Percentiles rank a stretch among this genome's conserved stretches.
Evolutionary conservation across 2,888 invertebrate genomes (phyloP).

Genomic region (Pheosia gnoma): DNA sequence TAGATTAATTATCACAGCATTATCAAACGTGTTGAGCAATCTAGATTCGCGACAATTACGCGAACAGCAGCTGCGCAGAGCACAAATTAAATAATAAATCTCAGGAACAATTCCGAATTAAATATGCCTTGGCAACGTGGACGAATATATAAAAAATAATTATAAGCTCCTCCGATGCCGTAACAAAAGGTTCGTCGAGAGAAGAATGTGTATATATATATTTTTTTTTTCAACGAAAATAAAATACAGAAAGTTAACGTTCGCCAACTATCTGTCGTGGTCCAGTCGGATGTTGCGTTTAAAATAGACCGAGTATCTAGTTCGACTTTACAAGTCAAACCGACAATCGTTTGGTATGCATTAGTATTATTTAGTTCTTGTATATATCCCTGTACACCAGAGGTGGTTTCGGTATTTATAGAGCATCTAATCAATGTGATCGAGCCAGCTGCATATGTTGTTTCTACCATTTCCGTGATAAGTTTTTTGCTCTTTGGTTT

Average conservation of each 20-base stretch:
- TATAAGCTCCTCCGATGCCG: conserved; percentile 32
- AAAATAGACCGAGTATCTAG: conserved; percentile 69
- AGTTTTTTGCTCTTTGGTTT: conserved; percentile 27
- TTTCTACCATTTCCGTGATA: conserved; percentile 24
- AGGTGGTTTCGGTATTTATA: not conserved
- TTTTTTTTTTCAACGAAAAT: conserved; percentile 71
- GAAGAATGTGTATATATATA: conserved; percentile 42
- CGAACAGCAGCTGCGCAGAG: conserved; percentile 45
- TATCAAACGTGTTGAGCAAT: conserved; percentile 33
- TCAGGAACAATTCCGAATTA: conserved; percentile 35
- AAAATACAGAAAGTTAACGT: conserved; percentile 69
- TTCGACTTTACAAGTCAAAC: conserved; percentile 62
- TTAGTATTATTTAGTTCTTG: conserved; percentile 53
- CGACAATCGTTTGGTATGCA: conserved; percentile 57
- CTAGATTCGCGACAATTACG: conserved; percentile 41
- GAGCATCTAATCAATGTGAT: not conserved
- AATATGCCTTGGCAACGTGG: conserved; percentile 46
- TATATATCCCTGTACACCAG: conserved; percentile 40
- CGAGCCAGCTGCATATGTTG: conserved; percentile 24
- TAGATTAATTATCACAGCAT: conserved; percentile 31
- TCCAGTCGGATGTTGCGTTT: conserved; percentile 56
- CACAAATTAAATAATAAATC: conserved; percentile 55
- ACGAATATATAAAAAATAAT: conserved; percentile 32
- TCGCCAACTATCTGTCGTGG: conserved; percentile 77
- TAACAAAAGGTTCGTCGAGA: conserved; percentile 69